Percentiles rank a stretch among this genome's conserved stretches.
phyloP scores from a whole-genome alignment of 1,140 invertebrate species.

The Elysia chlorotica region DNA sequence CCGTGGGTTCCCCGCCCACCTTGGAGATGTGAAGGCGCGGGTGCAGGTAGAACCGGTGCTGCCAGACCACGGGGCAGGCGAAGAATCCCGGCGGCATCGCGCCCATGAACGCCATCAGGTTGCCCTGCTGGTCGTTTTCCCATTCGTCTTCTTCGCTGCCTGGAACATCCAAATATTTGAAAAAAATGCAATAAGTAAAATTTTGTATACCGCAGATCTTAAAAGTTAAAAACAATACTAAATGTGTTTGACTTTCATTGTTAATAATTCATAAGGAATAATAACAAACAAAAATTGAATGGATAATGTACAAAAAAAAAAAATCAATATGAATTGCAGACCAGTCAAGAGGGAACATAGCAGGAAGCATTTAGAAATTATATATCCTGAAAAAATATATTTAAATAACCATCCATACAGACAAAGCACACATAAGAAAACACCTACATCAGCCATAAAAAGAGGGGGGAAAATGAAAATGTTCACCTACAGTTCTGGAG shows the following conservation, averaged over 20 bases:
- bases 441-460: too few species aligned
- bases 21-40: slow-evolving; percentile 75
- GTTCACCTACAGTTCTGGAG: too few species aligned
- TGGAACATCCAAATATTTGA: slow-evolving; percentile 9
- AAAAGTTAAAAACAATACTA: too few species aligned
- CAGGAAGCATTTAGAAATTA: too few species aligned
- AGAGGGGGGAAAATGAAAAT: too few species aligned
- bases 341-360: too few species aligned
- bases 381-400: too few species aligned
- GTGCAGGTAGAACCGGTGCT: slow-evolving; percentile 74
- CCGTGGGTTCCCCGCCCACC: slow-evolving; percentile 61
- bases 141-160: slow-evolving; percentile 47
- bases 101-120: slow-evolving; percentile 64
- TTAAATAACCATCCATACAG: too few species aligned
- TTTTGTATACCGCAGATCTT: too few species aligned
- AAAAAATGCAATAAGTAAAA: not conserved
- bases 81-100: slow-evolving; percentile 73
- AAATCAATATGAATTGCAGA: too few species aligned
- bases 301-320: too few species aligned
- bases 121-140: slow-evolving; percentile 52
- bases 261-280: not conserved
- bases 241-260: not conserved
- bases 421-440: too few species aligned
- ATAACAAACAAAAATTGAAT: not conserved
- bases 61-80: slow-evolving; percentile 76